These are phyloP conservation scores for Chaetodon trifasciatus DNA, from an alignment of 2,797 vertebrate genomes.

Conservation along the genomic window DNA sequence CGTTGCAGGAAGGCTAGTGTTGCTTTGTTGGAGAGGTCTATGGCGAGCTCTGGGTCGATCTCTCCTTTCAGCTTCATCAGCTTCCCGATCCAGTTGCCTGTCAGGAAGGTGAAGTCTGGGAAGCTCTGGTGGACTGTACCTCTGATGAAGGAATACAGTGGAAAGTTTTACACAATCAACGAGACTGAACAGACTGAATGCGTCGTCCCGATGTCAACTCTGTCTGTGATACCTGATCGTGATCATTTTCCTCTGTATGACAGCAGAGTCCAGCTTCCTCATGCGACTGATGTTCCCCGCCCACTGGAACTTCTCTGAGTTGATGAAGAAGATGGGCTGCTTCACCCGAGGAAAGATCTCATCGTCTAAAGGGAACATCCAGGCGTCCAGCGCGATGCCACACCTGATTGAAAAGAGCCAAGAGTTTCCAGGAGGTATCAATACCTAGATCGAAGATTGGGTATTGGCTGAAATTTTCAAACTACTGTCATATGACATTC, in stretches of 20 bases:
- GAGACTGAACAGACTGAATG: fast-evolving
- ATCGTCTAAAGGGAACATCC: conserved; percentile 93
- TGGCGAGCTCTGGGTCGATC: conserved; percentile 90
- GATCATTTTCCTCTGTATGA: conserved; percentile 94
- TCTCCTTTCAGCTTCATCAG: conserved; percentile 91
- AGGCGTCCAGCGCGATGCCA: conserved; percentile 92
- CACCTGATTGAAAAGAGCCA: conserved; percentile 84
- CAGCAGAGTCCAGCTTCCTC: conserved; percentile 85
- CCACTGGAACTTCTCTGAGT: conserved; percentile 96
- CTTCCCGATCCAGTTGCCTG: conserved; percentile 88
- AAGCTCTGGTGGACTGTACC: conserved; percentile 97
- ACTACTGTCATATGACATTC: not conserved
- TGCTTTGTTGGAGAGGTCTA: conserved; percentile 92
- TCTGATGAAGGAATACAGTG: conserved; percentile 72
- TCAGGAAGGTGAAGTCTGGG: conserved; percentile 95
- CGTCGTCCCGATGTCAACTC: not conserved
- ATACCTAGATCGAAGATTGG: not conserved
- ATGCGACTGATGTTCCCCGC: conserved; percentile 89
- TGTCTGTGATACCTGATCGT: conserved; percentile 89
- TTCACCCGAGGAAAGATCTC: conserved; percentile 87
- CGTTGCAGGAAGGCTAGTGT: conserved; percentile 95
- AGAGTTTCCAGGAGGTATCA: not conserved
- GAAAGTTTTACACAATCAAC: not conserved
- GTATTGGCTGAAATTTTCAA: not conserved
- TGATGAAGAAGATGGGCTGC: conserved; percentile 96